Conservation (phyloP, 30 jellyfish, hydroid and myxozoan species). For the Cassiopea xamachana region DNA sequence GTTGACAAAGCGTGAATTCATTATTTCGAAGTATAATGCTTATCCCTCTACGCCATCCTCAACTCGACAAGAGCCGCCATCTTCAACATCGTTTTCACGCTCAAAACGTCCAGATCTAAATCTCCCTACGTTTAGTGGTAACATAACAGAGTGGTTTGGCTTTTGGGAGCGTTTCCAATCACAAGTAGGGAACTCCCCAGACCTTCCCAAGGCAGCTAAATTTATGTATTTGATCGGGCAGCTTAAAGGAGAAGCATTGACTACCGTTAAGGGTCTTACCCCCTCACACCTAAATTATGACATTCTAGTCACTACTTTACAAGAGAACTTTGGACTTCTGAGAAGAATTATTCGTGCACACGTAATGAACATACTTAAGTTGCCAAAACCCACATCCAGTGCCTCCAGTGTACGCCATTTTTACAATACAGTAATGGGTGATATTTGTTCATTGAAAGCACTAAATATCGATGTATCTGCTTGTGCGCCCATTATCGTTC, state of each 20-base stretch:
- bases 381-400: conserved; percentile 24
- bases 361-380: not conserved
- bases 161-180: conserved; percentile 65
- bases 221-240: conserved; percentile 59
- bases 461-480: conserved; percentile 41
- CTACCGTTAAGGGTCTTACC: conserved; percentile 42
- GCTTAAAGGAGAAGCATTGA: conserved; percentile 39
- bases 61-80: not conserved
- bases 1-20: not conserved
- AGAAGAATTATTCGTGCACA: not conserved
- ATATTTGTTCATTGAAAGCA: conserved; percentile 44
- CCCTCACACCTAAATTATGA: conserved; percentile 53
- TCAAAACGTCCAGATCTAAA: conserved; percentile 40
- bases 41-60: not conserved
- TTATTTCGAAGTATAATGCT: not conserved
- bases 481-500: conserved; percentile 43
- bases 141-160: conserved; percentile 52
- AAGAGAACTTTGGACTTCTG: conserved; percentile 37
- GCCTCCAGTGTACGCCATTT: conserved; percentile 45
- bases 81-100: not conserved
- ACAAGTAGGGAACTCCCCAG: conserved; percentile 50
- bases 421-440: conserved; percentile 52
- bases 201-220: conserved; percentile 31
- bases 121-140: conserved; percentile 53
- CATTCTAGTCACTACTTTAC: conserved; percentile 12